Conservation (phyloP, 2,888 invertebrate genomes). For the Ophonus ardosiacus region DNA sequence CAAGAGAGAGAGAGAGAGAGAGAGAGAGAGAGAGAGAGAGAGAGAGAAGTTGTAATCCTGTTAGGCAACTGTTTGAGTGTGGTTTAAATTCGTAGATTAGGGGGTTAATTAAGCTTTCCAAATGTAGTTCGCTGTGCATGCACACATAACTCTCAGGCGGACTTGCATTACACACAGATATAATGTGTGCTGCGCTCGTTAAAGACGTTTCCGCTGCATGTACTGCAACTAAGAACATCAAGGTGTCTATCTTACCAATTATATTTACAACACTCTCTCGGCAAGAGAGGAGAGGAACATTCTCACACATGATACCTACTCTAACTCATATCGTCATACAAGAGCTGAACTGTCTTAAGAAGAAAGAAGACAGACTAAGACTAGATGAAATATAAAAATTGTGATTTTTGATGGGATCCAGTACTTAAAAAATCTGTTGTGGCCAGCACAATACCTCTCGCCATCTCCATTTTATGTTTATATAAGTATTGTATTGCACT, state of each 20-base stretch:
- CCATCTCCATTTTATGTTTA: too few relatives aligned
- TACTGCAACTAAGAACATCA: not conserved
- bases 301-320: too few relatives aligned
- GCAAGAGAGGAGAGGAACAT: too few relatives aligned
- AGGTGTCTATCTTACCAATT: not conserved
- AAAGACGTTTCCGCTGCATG: not conserved
- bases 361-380: too few relatives aligned
- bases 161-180: not conserved
- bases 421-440: too few relatives aligned
- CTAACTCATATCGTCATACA: too few relatives aligned
- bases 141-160: constrained; percentile 6
- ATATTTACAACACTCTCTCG: not conserved
- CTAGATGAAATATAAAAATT: too few relatives aligned
- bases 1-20: too few relatives aligned
- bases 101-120: constrained; percentile 57
- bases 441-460: too few relatives aligned
- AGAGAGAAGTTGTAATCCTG: constrained; percentile 3
- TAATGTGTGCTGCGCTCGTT: constrained; percentile 16
- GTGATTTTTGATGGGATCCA: too few relatives aligned
- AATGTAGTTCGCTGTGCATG: constrained; percentile 44
- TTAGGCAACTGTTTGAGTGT: constrained; percentile 25
- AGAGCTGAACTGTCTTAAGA: too few relatives aligned
- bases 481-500: too few relatives aligned
- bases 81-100: constrained; percentile 31
- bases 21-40: not conserved